These are phyloP conservation scores for Eurystomus gularis DNA, from an alignment of 2,113 vertebrate genomes.

Conservation along the genomic window DNA sequence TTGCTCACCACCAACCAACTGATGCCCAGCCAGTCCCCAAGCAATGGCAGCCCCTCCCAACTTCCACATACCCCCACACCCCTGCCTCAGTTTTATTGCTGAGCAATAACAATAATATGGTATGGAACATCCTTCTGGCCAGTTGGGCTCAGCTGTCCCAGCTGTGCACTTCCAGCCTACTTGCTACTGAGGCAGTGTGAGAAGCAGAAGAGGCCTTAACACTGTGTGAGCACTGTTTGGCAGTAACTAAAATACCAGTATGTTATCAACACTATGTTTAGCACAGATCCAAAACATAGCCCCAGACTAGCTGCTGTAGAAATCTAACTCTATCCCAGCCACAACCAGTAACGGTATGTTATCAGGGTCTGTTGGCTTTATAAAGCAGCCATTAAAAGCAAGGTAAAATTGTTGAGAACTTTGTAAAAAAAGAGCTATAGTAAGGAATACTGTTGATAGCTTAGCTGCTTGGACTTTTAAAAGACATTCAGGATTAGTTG, in stretches of 20 bases:
- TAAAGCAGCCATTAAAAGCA: neutral
- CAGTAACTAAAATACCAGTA: neutral
- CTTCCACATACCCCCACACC: neutral
- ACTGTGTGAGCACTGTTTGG: neutral
- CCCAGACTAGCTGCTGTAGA: neutral
- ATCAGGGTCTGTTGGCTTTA: neutral
- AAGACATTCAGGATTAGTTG: neutral
- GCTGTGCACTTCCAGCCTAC: neutral
- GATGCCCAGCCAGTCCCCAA: neutral
- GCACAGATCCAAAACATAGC: neutral
- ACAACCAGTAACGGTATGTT: neutral
- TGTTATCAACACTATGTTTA: neutral
- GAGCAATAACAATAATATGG: neutral
- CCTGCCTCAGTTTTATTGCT: neutral
- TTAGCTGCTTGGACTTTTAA: neutral
- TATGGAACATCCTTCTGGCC: neutral
- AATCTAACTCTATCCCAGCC: neutral
- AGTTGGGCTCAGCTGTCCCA: neutral
- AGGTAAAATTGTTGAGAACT: neutral
- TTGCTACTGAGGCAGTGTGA: accelerated
- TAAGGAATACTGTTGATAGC: neutral
- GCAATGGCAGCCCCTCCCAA: neutral
- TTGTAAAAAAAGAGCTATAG: neutral
- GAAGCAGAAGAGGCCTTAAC: neutral
- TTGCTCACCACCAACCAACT: neutral